A percentile compares a stretch with the other conserved stretches of the same genome.
Evolutionary conservation across 2,113 vertebrate genomes (phyloP).

Genomic region (Pica pica): DNA sequence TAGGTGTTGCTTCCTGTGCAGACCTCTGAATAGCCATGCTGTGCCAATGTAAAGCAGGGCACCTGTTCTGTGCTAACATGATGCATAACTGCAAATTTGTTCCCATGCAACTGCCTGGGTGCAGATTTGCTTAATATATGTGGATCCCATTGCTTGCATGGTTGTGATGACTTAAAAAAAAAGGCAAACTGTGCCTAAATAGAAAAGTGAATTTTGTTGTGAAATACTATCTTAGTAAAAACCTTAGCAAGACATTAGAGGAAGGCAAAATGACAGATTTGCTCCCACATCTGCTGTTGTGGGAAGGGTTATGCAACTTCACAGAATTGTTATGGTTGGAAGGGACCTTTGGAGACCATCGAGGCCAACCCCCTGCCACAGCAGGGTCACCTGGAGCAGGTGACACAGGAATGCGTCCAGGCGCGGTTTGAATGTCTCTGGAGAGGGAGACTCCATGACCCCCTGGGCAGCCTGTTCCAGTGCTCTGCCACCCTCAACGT

Average conservation of each 20-base stretch:
- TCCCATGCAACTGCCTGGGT: neutral
- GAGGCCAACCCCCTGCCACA: neutral
- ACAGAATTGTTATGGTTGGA: neutral
- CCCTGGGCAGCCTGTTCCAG: neutral
- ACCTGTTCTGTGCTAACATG: accelerated
- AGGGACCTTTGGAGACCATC: neutral
- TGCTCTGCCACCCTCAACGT: neutral
- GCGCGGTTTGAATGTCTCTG: too few relatives aligned
- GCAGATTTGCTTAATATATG: neutral
- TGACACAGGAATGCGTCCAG: neutral
- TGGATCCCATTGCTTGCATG: accelerated
- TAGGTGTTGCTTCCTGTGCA: neutral
- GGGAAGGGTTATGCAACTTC: neutral
- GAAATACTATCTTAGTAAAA: neutral
- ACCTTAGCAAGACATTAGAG: neutral
- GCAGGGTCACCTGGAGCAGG: neutral
- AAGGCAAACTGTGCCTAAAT: neutral
- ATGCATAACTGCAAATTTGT: accelerated
- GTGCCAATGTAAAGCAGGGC: neutral
- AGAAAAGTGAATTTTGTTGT: neutral
- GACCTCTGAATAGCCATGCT: neutral
- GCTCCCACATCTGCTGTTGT: neutral
- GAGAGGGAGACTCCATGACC: neutral
- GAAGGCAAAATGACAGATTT: neutral
- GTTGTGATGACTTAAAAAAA: neutral